Conservation (phyloP, 1,140 invertebrate genomes). For the Cyphomyrmex costatus region DNA sequence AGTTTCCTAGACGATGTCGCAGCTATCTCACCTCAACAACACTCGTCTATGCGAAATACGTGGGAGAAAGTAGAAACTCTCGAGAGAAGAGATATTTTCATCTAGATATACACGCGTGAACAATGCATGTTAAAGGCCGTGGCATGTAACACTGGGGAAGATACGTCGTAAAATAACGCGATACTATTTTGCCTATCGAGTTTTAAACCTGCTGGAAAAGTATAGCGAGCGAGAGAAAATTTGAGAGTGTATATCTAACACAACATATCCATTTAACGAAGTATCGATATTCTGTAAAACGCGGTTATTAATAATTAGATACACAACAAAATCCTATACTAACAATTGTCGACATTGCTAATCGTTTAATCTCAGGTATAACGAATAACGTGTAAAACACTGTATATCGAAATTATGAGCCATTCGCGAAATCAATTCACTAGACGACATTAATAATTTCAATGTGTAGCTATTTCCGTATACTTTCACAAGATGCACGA, state of each 20-base stretch:
- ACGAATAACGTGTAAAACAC: not conserved
- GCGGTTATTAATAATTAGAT: not conserved
- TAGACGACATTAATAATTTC: not conserved
- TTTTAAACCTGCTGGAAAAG: constrained; percentile 52
- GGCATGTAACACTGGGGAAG: constrained; percentile 5
- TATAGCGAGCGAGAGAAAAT: not conserved
- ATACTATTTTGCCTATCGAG: not conserved
- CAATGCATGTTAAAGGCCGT: constrained; percentile 9
- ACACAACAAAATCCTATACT: no score
- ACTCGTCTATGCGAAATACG: not conserved
- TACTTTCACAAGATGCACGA: not conserved
- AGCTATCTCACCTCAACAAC: constrained; percentile 25
- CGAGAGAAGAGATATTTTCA: constrained; percentile 12
- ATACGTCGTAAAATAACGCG: constrained; percentile 34
- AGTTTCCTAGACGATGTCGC: not conserved
- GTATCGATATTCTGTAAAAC: not conserved
- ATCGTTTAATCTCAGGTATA: not conserved
- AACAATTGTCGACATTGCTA: not conserved
- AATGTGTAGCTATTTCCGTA: not conserved
- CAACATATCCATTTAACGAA: not conserved
- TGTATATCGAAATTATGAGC: not conserved
- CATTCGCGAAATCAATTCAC: not conserved
- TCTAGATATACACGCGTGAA: constrained; percentile 33
- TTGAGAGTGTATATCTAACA: not conserved
- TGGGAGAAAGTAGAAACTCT: not conserved